These are phyloP conservation scores for Heliopora coerulea DNA, from an alignment of 92 coral and sea anemone genomes.

Conservation along the genomic window DNA sequence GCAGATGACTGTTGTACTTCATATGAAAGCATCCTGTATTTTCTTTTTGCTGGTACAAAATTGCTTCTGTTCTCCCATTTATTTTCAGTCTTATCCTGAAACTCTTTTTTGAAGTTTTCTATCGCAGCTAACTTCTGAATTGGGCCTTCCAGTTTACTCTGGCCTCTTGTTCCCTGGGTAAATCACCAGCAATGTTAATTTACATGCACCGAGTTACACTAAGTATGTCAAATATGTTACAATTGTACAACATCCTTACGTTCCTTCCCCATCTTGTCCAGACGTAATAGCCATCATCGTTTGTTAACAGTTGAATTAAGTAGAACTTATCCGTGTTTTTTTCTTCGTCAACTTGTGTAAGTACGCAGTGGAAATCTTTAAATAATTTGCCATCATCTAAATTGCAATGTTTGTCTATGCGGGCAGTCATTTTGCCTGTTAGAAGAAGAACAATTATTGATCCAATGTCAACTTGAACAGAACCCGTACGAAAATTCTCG, in stretches of 20 bases:
- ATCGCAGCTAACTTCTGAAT: background rate
- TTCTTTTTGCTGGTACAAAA: conserved; percentile 11
- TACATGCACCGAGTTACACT: no score
- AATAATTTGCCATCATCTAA: background rate
- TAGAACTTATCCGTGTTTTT: conserved; percentile 21
- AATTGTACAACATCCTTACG: background rate
- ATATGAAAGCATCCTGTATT: background rate
- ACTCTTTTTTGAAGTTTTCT: conserved; percentile 16
- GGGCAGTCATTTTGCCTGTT: background rate
- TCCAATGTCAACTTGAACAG: no score
- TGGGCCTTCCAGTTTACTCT: conserved; percentile 33
- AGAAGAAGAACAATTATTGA: no score
- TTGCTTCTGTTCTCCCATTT: conserved; percentile 14
- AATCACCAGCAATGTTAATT: no score
- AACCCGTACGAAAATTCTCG: no score
- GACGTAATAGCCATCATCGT: background rate
- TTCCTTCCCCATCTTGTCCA: conserved; percentile 29
- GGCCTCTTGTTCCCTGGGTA: background rate
- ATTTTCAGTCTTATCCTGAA: conserved; percentile 17
- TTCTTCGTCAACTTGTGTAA: conserved; percentile 1
- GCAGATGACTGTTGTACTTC: background rate
- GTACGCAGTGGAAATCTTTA: conserved; percentile 13
- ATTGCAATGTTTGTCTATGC: conserved; percentile 2
- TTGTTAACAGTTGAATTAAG: conserved; percentile 20
- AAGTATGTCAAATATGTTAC: background rate